phyloP scores from a whole-genome alignment of 2,797 vertebrate species.

The Pipistrellus kuhlii region DNA sequence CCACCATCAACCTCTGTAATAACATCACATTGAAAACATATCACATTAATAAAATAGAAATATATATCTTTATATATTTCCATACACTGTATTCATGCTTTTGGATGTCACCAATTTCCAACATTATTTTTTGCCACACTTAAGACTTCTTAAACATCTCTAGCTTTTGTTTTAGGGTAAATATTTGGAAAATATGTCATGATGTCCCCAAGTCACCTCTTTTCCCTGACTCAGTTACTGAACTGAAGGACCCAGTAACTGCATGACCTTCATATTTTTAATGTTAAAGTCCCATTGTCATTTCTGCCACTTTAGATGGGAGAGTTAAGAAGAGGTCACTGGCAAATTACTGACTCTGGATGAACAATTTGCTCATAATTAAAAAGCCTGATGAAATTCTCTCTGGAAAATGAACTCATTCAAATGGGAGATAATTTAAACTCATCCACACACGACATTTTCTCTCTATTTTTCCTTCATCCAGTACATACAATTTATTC shows the following conservation, averaged over 20 bases:
- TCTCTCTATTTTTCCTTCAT: slow-evolving; percentile 80
- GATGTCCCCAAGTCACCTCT: not conserved
- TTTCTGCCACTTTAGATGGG: slow-evolving; percentile 81
- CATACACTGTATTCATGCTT: not conserved
- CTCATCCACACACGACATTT: slow-evolving; percentile 82
- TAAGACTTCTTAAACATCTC: not conserved
- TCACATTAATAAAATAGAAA: no score
- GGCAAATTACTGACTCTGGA: slow-evolving; percentile 84
- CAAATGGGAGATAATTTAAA: slow-evolving; percentile 86
- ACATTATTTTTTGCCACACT: not conserved
- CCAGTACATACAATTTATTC: slow-evolving; percentile 82
- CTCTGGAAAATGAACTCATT: slow-evolving; percentile 87
- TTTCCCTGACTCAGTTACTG: slow-evolving; percentile 67
- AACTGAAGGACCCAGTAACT: slow-evolving; percentile 66
- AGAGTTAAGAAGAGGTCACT: slow-evolving; percentile 83
- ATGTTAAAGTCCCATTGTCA: slow-evolving; percentile 82
- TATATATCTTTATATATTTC: not conserved
- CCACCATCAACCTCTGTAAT: not conserved
- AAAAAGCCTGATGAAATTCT: slow-evolving; percentile 86
- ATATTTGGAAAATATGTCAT: not conserved
- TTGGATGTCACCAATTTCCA: not conserved
- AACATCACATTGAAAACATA: not conserved
- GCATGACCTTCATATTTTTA: slow-evolving; percentile 79
- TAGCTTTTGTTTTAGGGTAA: not conserved
- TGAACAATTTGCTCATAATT: slow-evolving; percentile 88